These are phyloP conservation scores for Arothron firmamentum DNA, from an alignment of 2,113 vertebrate genomes.

Conservation along the genomic window DNA sequence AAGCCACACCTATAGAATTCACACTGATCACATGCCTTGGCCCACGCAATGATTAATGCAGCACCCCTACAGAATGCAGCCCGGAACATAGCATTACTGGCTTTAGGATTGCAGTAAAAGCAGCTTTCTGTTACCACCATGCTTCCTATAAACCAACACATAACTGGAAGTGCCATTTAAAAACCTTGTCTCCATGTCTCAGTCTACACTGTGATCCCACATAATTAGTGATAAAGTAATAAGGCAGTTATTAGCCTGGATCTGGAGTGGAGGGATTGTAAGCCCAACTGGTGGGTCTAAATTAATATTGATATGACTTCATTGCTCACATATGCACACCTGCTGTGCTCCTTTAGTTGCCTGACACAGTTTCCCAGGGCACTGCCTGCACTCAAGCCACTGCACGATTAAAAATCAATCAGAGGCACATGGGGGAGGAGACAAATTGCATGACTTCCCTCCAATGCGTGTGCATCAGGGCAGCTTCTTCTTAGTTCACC, in stretches of 20 bases:
- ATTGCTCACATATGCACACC: constrained; percentile 27
- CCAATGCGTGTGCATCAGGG: constrained; percentile 39
- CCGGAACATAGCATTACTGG: too few species aligned
- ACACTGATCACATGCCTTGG: too few species aligned
- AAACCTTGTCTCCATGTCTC: too few species aligned
- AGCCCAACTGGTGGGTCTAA: constrained; percentile 22
- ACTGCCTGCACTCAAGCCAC: constrained; percentile 17
- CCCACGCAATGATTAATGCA: too few species aligned
- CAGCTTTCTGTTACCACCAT: constrained; percentile 18
- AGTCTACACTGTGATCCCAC: too few species aligned
- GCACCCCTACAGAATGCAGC: too few species aligned
- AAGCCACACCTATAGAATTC: too few species aligned
- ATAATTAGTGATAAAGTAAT: constrained; percentile 6
- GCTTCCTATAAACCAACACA: constrained; percentile 8
- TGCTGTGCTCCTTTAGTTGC: constrained; percentile 22
- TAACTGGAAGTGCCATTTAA: constrained; percentile 8
- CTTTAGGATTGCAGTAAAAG: background rate
- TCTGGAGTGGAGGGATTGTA: constrained; percentile 12
- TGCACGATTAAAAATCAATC: constrained; percentile 60
- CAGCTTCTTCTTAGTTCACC: constrained; percentile 43
- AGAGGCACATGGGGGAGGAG: constrained; percentile 25
- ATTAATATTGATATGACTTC: constrained; percentile 36
- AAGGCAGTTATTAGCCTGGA: constrained; percentile 26
- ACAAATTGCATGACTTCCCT: constrained; percentile 33
- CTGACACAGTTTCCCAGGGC: constrained; percentile 29